Conservation (phyloP, 2,797 vertebrate genomes). For the Sorex maritimensis region DNA sequence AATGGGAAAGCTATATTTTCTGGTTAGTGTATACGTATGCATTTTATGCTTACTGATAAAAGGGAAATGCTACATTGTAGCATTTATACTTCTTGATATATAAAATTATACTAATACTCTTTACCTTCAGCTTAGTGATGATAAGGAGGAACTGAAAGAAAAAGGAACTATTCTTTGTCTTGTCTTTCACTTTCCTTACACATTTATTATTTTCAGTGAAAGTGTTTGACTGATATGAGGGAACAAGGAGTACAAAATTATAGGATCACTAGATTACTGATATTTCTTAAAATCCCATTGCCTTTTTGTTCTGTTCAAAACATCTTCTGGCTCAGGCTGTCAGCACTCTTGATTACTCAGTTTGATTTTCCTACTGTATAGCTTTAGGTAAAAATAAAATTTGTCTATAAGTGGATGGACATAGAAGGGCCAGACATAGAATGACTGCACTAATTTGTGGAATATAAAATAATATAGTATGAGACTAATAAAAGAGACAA, state of each 20-base stretch:
- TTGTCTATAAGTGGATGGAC: too few relatives aligned
- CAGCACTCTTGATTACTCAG: background rate
- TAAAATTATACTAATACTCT: background rate
- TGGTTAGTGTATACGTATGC: background rate
- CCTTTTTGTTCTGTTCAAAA: background rate
- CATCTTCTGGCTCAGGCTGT: background rate
- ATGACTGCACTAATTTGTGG: too few relatives aligned
- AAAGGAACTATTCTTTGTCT: background rate
- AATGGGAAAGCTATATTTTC: background rate
- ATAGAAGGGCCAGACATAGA: too few relatives aligned
- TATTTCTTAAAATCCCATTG: background rate
- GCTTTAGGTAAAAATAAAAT: too few relatives aligned
- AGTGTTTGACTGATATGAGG: background rate
- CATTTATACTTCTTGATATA: background rate
- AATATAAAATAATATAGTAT: too few relatives aligned
- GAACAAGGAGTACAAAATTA: background rate
- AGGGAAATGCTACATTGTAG: accelerated
- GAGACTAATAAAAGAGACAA: too few relatives aligned
- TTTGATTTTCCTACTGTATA: too few relatives aligned
- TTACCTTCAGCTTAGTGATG: background rate
- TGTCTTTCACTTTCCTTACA: background rate
- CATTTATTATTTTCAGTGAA: background rate
- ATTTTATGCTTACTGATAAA: background rate
- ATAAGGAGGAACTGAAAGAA: background rate
- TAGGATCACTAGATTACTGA: background rate